Evolutionary conservation across 1,140 invertebrate species (phyloP), one percentile per base, ranked within the genome.

Genomic region (Drosophila repleta): DNA sequence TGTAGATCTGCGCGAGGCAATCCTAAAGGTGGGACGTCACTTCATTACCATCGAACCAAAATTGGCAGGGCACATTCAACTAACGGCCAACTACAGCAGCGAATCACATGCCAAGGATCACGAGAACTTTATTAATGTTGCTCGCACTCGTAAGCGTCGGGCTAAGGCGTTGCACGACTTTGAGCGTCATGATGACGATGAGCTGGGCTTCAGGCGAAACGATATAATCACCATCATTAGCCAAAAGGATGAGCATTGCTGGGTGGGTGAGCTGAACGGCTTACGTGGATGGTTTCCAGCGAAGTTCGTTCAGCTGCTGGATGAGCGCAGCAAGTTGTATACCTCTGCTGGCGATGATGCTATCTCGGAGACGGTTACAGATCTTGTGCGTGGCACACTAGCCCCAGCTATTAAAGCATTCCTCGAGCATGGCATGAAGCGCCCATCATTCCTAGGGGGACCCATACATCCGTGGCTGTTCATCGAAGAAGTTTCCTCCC

Each of bases 231-330:
- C 97, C 48, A 97, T 99, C 35, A 96, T 99, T 24, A 99, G 97
- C 87, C 97, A 98, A 90, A 98, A 98, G 92, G 99, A 99, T 93
- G 99, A 99, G 91, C 98, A 99, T 92, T 99, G 99, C 92, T 99
- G 99, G 99, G 96, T 99, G 70, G 99, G 99, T 49, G 99, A 99
- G 93, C 92, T 99, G 2, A 99, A 99, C 94, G 99, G 99, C 2
- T 92, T 99, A 32, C 93, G 97, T 91, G 99, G 99, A 39, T 99
- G 99, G 99, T 99, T 99, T 93, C 99, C 99, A 17, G 98, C 99
- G 5, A 98, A 99, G 93, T 99, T 99, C 94, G 98, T 99, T 0
- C 96, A 98, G 91, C 92, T 99, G 55, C 93, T 99, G 18, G 99
- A 99, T 93, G 99, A 99, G 92, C 94, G 99, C 80, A 99, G 98